These are phyloP conservation scores for Aulostomus chinensis DNA, from an alignment of 2,797 vertebrate species.

Conservation along the genomic window DNA sequence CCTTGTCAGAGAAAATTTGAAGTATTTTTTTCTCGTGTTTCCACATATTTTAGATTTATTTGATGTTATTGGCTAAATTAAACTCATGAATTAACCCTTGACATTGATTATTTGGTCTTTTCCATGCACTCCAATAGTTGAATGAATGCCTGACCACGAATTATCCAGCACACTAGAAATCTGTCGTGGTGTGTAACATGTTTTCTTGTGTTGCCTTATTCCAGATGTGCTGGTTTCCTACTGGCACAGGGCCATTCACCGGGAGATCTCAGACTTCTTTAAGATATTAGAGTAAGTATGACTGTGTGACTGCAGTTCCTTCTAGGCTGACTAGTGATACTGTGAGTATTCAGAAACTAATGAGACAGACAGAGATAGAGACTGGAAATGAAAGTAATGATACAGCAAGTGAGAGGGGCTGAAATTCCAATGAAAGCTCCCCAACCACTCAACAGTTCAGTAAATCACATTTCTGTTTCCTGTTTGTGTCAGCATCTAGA, in stretches of 20 bases:
- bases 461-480: constrained; percentile 59
- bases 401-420: constrained; percentile 27
- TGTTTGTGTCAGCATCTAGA: constrained; percentile 50
- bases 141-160: neutral
- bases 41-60: too few species aligned
- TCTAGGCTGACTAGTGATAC: constrained; percentile 12
- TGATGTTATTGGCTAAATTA: neutral
- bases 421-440: constrained; percentile 31
- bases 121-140: too few species aligned
- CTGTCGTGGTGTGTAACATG: constrained; percentile 1
- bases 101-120: too few species aligned
- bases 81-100: too few species aligned
- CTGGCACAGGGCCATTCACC: constrained; percentile 93
- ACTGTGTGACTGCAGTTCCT: too few species aligned
- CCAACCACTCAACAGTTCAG: constrained; percentile 30
- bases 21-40: too few species aligned
- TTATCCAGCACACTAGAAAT: neutral
- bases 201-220: constrained; percentile 34
- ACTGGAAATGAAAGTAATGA: constrained; percentile 50
- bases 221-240: constrained; percentile 95
- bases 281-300: constrained; percentile 96
- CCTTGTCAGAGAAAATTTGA: too few species aligned
- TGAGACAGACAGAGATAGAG: neutral
- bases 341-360: constrained; percentile 1
- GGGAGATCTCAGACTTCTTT: constrained; percentile 98